Conservation (phyloP, 2,888 invertebrate species). For the Dinocampus coccinellae region DNA sequence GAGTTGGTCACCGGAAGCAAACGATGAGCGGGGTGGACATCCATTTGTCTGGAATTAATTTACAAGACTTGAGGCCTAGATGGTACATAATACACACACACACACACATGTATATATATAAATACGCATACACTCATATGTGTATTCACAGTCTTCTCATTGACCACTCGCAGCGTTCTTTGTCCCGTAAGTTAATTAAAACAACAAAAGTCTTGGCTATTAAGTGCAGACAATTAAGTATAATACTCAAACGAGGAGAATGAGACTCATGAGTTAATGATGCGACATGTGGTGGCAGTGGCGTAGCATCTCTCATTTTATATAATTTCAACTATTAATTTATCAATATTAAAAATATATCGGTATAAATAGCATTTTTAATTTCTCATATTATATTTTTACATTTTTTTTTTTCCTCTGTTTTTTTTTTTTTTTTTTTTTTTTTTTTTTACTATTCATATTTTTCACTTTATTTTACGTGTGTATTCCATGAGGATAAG, state of each 20-base stretch:
- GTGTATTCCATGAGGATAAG: background rate
- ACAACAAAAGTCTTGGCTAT: constrained; percentile 59
- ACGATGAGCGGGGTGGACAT: constrained; percentile 22
- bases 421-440: background rate
- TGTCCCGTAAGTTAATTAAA: constrained; percentile 63
- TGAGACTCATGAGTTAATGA: constrained; percentile 21
- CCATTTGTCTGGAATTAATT: constrained; percentile 3
- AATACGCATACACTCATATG: background rate
- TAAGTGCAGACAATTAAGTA: constrained; percentile 32
- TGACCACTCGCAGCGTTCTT: constrained; percentile 37
- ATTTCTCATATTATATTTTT: background rate
- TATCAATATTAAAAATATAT: background rate
- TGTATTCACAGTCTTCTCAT: constrained; percentile 13
- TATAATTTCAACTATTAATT: background rate
- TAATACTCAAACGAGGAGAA: constrained; percentile 28
- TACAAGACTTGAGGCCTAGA: background rate
- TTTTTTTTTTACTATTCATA: constrained; percentile 4
- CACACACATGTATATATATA: background rate
- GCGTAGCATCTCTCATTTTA: background rate
- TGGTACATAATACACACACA: background rate
- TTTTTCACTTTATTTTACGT: background rate
- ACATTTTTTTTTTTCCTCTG: background rate
- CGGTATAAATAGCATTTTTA: background rate
- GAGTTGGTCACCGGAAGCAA: constrained; percentile 28
- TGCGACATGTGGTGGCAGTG: constrained; percentile 13